Evolutionary conservation across 2,113 vertebrate genomes (phyloP), one percentile per base, ranked within the genome.

Genomic region (Porphyrio hochstetteri): DNA sequence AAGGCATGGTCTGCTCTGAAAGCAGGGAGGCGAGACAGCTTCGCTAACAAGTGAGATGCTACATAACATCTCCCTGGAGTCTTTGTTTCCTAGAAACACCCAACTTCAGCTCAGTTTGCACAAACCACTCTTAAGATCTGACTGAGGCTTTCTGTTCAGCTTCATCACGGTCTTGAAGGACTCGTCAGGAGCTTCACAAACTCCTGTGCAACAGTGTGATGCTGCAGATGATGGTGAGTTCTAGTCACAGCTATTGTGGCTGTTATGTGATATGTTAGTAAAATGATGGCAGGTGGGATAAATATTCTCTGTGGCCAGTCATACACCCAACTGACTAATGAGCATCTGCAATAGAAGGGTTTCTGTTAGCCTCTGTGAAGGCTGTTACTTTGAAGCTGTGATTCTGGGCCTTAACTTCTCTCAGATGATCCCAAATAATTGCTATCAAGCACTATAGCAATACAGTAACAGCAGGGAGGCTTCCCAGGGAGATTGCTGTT

Each of bases 191-290:
- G 69, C 86, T 10, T 61, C 52, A 5, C 68, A 21, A 53, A 20
- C 10, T 8, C 40, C 7, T 1, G 15, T 36, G 81, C 33, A 46
- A 8, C 44, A 63, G 29, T 28, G 18, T 61, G 90, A 69, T 38
- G 56, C 68, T 56, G 96, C 83, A n/a, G 96, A 97, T 31, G 96
- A 97, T 28, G 97, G 97, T 98, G 90, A 97, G 97, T 93, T 64
- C 33, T 33, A 35, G 38, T 20, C 48, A 19, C 23, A 44, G 70
- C 56, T 6, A 0, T 8, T 36, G 52, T 55, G 59, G 48, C 48
- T 59, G 20, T 25, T 64, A 16, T 42, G 5, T 42, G 80, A 9
- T 29, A 3, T 8, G 31, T 71, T 77, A 31, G 24, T 82, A 84
- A 16, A 38, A 42, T 33, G 55, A 5, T 85, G 64, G 20, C 31